Conservation (phyloP, 1,140 invertebrate species). For the Sitobion miscanthi region DNA sequence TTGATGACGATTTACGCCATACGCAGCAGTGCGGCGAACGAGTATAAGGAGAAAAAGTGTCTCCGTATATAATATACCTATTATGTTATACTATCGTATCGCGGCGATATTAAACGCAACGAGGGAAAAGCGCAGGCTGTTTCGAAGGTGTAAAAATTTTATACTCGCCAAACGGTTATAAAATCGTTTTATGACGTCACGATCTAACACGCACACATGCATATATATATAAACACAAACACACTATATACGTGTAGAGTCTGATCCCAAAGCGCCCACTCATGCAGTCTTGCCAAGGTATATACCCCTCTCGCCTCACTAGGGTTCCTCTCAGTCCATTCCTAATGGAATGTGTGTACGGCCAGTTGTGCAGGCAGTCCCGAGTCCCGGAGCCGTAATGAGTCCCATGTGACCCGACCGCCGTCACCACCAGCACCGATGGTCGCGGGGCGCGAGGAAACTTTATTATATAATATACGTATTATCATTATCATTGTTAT, state of each 20-base stretch:
- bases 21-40: neutral
- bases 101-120: neutral
- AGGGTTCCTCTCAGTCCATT: neutral
- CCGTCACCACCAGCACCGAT: neutral
- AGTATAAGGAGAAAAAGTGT: neutral
- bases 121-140: neutral
- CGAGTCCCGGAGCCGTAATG: conserved; percentile 8
- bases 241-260: neutral
- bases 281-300: neutral
- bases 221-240: neutral
- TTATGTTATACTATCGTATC: neutral
- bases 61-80: neutral
- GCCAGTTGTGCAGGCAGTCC: conserved; percentile 27
- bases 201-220: neutral
- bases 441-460: neutral
- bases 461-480: conserved; percentile 40
- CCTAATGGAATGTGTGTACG: conserved; percentile 52
- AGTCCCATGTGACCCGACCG: conserved; percentile 21
- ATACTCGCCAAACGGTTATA: conserved; percentile 38
- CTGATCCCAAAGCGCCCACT: neutral
- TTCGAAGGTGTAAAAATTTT: conserved; percentile 4
- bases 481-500: conserved; percentile 15
- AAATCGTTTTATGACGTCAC: conserved; percentile 47
- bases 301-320: neutral
- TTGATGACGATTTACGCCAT: neutral